Evolutionary conservation across 2,797 vertebrate species (phyloP).

Genomic region (Gambelia wislizenii): DNA sequence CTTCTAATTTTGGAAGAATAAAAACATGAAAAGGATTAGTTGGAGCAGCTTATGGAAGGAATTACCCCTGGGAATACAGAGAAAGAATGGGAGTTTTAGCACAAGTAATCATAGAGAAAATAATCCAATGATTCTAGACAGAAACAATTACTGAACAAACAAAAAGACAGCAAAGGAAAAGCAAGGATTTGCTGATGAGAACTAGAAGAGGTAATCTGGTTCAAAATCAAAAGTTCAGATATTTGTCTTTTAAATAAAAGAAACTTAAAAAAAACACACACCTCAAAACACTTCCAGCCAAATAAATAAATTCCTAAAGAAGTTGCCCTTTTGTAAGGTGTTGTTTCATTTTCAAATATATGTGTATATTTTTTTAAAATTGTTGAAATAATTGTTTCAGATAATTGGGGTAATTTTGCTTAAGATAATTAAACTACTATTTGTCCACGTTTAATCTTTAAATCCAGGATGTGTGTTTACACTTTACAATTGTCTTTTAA

Average conservation of each 20-base stretch:
- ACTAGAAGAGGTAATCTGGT: conserved; percentile 44
- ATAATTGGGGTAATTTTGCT: neutral
- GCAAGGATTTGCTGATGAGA: conserved; percentile 60
- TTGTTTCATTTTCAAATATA: conserved; percentile 50
- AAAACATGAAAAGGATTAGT: conserved; percentile 58
- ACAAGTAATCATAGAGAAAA: conserved; percentile 30
- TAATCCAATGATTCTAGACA: conserved; percentile 41
- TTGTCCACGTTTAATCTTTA: too few species aligned
- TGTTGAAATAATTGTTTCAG: neutral
- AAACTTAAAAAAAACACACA: conserved; percentile 44
- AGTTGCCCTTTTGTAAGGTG: neutral
- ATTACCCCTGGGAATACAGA: conserved; percentile 38
- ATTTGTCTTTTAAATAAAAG: conserved; percentile 41
- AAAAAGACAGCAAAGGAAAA: conserved; percentile 63
- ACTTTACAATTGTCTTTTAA: too few species aligned
- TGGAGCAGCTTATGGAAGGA: conserved; percentile 11
- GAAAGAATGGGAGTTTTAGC: conserved; percentile 57
- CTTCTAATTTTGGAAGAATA: conserved; percentile 57
- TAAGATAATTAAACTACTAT: too few species aligned
- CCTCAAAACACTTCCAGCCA: conserved; percentile 27
- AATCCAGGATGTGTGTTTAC: too few species aligned
- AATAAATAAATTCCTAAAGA: conserved; percentile 35
- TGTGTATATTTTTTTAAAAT: neutral
- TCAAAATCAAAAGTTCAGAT: conserved; percentile 64
- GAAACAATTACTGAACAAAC: conserved; percentile 56